Conservation (phyloP, 2,113 vertebrate species). For the Xiphophorus maculatus region DNA sequence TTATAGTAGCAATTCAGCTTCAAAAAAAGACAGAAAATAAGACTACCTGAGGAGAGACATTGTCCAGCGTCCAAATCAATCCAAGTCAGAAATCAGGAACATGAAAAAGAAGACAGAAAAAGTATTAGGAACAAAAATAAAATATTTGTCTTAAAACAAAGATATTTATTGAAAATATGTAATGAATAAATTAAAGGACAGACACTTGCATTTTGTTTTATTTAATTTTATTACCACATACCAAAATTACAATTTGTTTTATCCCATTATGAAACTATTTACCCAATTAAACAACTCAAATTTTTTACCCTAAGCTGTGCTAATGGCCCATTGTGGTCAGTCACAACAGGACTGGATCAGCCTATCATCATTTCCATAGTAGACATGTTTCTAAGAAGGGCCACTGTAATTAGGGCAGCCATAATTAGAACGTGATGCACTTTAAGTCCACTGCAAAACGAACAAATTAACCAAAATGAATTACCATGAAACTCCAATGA, state of each 20-base stretch:
- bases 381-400: constrained; percentile 23
- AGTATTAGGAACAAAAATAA: constrained; percentile 1
- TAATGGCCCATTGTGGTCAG: constrained; percentile 57
- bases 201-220: not conserved
- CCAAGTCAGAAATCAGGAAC: constrained; percentile 22
- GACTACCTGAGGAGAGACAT: constrained; percentile 52
- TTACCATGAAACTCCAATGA: constrained; percentile 71
- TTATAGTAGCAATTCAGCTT: not conserved
- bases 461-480: constrained; percentile 72
- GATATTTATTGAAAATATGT: not conserved
- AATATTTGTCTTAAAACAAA: not conserved
- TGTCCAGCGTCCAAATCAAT: constrained; percentile 16
- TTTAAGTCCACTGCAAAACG: constrained; percentile 63
- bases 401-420: constrained; percentile 40
- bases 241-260: not conserved
- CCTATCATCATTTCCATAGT: constrained; percentile 21
- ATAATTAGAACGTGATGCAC: constrained; percentile 60
- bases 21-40: not conserved
- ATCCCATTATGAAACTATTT: not conserved
- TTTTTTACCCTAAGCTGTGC: constrained; percentile 45
- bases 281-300: constrained; percentile 48
- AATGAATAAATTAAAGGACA: not conserved
- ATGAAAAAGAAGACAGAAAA: constrained; percentile 51
- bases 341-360: constrained; percentile 53
- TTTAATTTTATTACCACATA: not conserved